Evolutionary conservation across 2,113 vertebrate genomes (phyloP).

Genomic region (Pterophyllum scalare): DNA sequence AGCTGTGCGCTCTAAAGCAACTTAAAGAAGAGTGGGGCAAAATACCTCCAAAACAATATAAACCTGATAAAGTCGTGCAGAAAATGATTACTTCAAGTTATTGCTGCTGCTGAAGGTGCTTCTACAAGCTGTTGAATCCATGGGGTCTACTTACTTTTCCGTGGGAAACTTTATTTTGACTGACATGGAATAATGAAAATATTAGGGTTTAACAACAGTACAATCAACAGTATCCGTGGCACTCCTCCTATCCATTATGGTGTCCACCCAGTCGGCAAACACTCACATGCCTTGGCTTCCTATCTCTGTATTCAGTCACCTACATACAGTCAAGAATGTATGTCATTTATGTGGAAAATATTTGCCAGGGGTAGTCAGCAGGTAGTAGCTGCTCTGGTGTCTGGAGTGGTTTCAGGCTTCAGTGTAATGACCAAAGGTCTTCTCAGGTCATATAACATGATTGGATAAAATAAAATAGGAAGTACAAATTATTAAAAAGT

Average conservation of each 20-base stretch:
- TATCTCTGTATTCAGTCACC: slow-evolving; percentile 13
- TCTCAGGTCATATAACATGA: background rate
- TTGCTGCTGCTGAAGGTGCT: too few species aligned
- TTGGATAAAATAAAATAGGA: background rate
- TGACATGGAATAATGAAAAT: background rate
- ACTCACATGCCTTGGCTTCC: slow-evolving; percentile 7
- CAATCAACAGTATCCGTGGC: background rate
- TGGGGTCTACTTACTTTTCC: too few species aligned
- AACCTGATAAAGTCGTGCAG: background rate
- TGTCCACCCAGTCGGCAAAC: slow-evolving; percentile 30
- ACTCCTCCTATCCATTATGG: background rate
- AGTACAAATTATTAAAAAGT: background rate
- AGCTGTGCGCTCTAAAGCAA: background rate
- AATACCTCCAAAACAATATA: background rate
- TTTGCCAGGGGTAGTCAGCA: slow-evolving; percentile 15
- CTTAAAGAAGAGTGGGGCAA: background rate
- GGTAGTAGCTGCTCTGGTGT: background rate
- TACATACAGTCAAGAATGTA: background rate
- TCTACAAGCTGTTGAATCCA: too few species aligned
- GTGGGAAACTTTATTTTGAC: too few species aligned
- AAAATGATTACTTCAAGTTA: background rate
- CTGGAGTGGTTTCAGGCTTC: slow-evolving; percentile 1
- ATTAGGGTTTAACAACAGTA: background rate
- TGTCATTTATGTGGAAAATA: slow-evolving; percentile 20
- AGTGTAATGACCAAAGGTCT: background rate